A percentile compares a stretch with the other conserved stretches of the same genome.
phyloP scores from a whole-genome alignment of 2,113 vertebrate genomes.

The Stigmatopora nigra region DNA sequence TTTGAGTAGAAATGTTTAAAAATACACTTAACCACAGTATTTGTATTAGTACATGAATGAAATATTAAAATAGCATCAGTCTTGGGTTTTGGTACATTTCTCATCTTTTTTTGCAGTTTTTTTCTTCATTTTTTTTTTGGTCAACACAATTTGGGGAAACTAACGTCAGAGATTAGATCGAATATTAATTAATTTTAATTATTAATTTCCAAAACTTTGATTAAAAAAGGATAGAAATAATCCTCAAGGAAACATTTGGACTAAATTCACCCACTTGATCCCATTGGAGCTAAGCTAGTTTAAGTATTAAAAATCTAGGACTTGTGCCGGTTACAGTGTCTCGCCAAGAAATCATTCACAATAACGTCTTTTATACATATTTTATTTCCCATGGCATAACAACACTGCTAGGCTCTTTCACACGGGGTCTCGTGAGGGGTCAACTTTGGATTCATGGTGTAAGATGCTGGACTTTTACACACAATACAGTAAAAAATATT shows the following conservation, averaged over 20 bases:
- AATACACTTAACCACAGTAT: slow-evolving; percentile 5
- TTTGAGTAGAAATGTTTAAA: slow-evolving; percentile 18
- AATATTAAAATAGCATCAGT: neutral
- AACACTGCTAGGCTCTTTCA: neutral
- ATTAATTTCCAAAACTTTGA: neutral
- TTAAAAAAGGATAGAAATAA: neutral
- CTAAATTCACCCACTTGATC: neutral
- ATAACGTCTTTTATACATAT: neutral
- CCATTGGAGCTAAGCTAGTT: neutral
- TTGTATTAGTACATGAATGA: neutral
- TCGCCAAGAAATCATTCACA: neutral
- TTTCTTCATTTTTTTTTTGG: no score
- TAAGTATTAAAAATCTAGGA: neutral
- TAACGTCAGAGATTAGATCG: no score
- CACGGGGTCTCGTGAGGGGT: neutral
- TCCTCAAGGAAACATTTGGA: neutral
- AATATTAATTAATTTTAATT: no score
- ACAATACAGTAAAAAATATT: neutral
- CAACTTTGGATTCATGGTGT: neutral
- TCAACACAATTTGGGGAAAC: no score
- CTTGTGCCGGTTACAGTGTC: neutral
- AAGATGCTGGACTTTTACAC: neutral
- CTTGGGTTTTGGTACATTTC: slow-evolving; percentile 16
- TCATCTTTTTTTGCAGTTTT: no score
- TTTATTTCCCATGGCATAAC: neutral